phyloP scores from a whole-genome alignment of 2,113 vertebrate genomes.

The Pterocles gutturalis region DNA sequence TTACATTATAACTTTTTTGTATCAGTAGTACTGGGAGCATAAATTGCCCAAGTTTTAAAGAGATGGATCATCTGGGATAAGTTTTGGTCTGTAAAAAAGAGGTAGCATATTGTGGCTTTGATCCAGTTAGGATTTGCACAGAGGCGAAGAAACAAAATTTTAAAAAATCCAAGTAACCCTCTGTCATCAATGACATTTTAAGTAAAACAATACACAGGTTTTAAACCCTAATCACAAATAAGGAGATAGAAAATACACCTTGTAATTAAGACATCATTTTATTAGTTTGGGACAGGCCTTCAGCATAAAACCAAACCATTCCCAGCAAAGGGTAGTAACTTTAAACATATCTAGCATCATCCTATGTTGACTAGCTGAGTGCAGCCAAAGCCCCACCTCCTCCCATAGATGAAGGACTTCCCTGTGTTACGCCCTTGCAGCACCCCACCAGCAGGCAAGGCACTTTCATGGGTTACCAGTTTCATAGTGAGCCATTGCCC shows the following conservation, averaged over 20 bases:
- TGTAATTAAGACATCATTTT: background rate
- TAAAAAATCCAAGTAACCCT: background rate
- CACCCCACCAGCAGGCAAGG: background rate
- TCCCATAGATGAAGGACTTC: background rate
- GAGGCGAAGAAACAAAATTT: background rate
- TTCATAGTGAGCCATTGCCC: background rate
- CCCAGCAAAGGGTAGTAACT: background rate
- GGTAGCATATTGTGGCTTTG: background rate
- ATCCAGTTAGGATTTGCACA: background rate
- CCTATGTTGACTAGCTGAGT: background rate
- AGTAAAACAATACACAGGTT: background rate
- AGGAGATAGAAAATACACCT: background rate
- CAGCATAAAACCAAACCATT: background rate
- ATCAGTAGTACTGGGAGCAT: background rate
- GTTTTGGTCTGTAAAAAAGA: background rate
- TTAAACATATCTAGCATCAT: background rate
- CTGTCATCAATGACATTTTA: background rate
- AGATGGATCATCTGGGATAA: background rate
- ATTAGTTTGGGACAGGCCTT: background rate
- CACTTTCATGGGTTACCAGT: background rate
- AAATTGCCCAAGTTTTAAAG: slow-evolving; percentile 28
- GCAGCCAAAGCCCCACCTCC: background rate
- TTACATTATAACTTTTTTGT: slow-evolving; percentile 40
- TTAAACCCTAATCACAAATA: background rate
- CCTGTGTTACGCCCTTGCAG: background rate